Percentiles rank a stretch among this genome's conserved stretches.
phyloP scores from a whole-genome alignment of 2,797 vertebrate genomes.

The Epinephelus malabaricus region DNA sequence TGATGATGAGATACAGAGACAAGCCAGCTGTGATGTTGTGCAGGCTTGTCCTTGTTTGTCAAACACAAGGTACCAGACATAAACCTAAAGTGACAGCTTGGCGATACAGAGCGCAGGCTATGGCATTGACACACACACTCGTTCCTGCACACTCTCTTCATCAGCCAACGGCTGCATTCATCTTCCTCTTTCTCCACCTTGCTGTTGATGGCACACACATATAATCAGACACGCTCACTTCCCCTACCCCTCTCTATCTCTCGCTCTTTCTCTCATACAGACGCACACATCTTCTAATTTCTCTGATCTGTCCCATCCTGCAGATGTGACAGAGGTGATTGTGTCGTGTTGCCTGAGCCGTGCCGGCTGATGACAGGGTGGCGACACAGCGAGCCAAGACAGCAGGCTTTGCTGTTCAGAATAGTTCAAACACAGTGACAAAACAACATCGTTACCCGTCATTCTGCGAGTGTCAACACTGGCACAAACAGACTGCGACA shows the following conservation, averaged over 20 bases:
- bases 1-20: conserved; percentile 49
- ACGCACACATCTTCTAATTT: conserved; percentile 4
- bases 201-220: conserved; percentile 16
- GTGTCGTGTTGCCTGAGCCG: conserved; percentile 35
- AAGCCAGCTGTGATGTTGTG: conserved; percentile 53
- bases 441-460: conserved; percentile 59
- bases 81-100: conserved; percentile 74
- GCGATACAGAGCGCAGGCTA: conserved; percentile 40
- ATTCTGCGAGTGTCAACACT: conserved; percentile 39
- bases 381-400: conserved; percentile 11
- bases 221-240: neutral
- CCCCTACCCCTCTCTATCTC: neutral
- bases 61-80: conserved; percentile 54
- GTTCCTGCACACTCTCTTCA: neutral
- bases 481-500: conserved; percentile 29
- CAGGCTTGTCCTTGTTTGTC: conserved; percentile 68
- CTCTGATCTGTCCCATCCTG: conserved; percentile 38
- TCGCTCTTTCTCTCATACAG: conserved; percentile 1
- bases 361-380: conserved; percentile 54
- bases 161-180: neutral
- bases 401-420: conserved; percentile 27
- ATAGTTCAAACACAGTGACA: conserved; percentile 53
- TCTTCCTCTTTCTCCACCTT: conserved; percentile 15
- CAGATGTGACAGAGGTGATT: conserved; percentile 47
- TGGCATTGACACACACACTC: conserved; percentile 35